Base-by-base conservation (phyloP, 2,888 invertebrate genomes). In the Schizaphis graminum region DNA sequence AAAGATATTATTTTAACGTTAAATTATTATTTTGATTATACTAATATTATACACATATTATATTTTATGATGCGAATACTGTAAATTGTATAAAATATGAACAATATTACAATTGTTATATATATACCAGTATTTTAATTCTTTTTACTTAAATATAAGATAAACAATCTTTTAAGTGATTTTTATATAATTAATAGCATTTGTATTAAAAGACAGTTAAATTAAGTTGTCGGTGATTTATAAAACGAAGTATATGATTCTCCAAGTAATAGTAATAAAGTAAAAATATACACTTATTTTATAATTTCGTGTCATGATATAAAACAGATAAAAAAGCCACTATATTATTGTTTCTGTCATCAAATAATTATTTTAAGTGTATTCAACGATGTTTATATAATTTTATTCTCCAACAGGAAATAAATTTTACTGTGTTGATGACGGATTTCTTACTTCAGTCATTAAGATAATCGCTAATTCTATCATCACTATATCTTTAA, bases 281-380 rank as follows among this genome's bases (percentile, higher is more conserved):
- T 0, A 57, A 47, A 56, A 89, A 53, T 67, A 88, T 41, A 77
- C n/a, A 67, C n/a, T 89, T 77, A 77, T 92, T 92, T 56, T 56
- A 87, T 87, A 35, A 67, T 87, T 87, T 57, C n/a, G n/a, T 89
- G 44, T 89, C 77, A 13, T 35, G 88, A 92, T 44, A 44, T 92
- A 56, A 89, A 77, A 77, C 67, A 89, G 89, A 89, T 41, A 56
- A n/a, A 88, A 56, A 91, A 85, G 47, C 53, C 16, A 53, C 67
- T n/a, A 21, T 16, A 67, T 49, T 87, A 87, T 92, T 77, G 92
- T 92, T 89, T 49, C 77, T n/a, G 77, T 44, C 77, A 89, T 56
- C 77, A 28, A 41, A 77, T 89, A 92, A 92, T 92, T 92, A 89
- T 92, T 92, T 92, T 61, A 11, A 24, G 88, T 8, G 28, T 77